A percentile compares a stretch with the other conserved stretches of the same genome.
phyloP scores from a whole-genome alignment of 2,888 invertebrate genomes.

The Macaria liturata region DNA sequence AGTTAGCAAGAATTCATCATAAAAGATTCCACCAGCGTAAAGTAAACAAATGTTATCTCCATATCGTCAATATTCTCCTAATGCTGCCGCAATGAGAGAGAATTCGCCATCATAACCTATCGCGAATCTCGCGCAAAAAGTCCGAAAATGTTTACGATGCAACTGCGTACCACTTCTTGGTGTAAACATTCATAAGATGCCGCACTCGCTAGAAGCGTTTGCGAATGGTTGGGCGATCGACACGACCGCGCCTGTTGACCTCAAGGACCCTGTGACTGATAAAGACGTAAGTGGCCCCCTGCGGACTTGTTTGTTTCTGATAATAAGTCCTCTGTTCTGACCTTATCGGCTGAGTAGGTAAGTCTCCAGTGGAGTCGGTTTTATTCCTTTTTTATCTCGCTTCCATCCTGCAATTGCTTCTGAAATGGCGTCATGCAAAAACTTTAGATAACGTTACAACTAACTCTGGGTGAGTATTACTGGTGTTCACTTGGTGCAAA shows the following conservation, averaged over 20 bases:
- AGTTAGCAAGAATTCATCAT: too few species aligned
- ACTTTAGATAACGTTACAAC: constrained; percentile 1
- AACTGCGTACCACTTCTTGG: constrained; percentile 36
- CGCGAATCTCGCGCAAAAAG: constrained; percentile 26
- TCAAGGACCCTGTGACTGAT: constrained; percentile 60
- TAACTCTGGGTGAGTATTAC: not conserved
- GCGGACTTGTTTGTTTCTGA: constrained; percentile 71
- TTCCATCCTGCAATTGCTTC: constrained; percentile 27
- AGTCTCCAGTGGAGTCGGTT: constrained; percentile 28
- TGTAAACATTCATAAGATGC: constrained; percentile 46
- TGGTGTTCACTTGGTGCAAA: not conserved
- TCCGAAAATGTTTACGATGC: constrained; percentile 29
- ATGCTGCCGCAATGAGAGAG: too few species aligned
- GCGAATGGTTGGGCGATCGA: constrained; percentile 78
- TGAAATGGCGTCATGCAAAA: constrained; percentile 28
- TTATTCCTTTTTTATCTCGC: constrained; percentile 41
- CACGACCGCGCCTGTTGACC: constrained; percentile 73
- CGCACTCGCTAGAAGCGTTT: constrained; percentile 57
- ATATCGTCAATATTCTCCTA: too few species aligned
- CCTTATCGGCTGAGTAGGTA: constrained; percentile 44
- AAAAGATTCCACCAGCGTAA: too few species aligned
- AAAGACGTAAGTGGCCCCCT: constrained; percentile 79
- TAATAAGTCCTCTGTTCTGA: constrained; percentile 59
- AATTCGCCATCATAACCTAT: too few species aligned
- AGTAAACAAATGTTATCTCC: too few species aligned